Conservation (phyloP, 1,140 invertebrate species). For the Leptoteleia sp. region DNA sequence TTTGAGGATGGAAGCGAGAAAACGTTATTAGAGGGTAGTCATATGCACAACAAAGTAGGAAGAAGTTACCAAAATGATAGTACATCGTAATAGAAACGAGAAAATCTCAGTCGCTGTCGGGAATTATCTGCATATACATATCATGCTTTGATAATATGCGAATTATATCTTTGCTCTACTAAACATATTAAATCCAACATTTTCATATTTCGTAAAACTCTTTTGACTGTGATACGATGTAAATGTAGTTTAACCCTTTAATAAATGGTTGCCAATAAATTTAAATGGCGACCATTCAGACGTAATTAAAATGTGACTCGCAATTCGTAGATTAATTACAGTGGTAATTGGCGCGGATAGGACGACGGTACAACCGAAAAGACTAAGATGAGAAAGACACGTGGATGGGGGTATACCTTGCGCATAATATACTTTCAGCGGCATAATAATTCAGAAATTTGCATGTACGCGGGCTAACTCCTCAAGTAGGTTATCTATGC, state of each 20-base stretch:
- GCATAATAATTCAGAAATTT: constrained; percentile 82
- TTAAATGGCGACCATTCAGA: constrained; percentile 10
- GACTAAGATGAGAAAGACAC: constrained; percentile 51
- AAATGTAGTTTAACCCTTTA: too few relatives aligned
- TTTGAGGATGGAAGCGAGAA: constrained; percentile 75
- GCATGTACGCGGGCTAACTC: constrained; percentile 82
- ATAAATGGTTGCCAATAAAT: constrained; percentile 35
- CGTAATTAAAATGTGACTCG: constrained; percentile 55
- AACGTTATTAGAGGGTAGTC: constrained; percentile 65
- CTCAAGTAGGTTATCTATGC: constrained; percentile 82
- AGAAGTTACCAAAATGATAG: constrained; percentile 61
- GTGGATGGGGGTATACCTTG: constrained; percentile 48
- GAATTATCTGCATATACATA: constrained; percentile 54
- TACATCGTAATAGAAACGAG: constrained; percentile 56
- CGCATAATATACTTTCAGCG: constrained; percentile 74
- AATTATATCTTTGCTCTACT: constrained; percentile 14
- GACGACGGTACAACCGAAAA: constrained; percentile 47
- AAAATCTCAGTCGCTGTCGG: constrained; percentile 34
- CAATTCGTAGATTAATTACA: constrained; percentile 74
- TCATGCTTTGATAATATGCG: constrained; percentile 44
- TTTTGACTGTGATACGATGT: too few relatives aligned
- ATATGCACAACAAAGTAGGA: constrained; percentile 61
- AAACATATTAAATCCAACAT: constrained; percentile 8
- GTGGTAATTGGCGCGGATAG: constrained; percentile 69
- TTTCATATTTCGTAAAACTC: constrained; percentile 2